Percentiles rank a stretch among this genome's conserved stretches.
phyloP scores from a whole-genome alignment of 2,797 vertebrate genomes.

The Petrocephalus schoutedeni region DNA sequence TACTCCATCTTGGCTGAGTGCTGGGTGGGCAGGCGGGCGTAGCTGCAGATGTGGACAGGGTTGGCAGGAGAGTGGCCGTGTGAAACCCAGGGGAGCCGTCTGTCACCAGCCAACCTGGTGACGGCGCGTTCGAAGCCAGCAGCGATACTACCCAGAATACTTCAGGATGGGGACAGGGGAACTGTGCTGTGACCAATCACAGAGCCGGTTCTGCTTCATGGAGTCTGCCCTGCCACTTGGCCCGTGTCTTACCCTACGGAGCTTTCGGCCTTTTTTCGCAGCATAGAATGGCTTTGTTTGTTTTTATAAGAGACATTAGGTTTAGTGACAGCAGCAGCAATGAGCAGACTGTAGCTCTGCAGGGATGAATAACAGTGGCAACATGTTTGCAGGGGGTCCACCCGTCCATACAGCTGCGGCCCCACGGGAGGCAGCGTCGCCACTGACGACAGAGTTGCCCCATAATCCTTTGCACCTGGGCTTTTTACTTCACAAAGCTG shows the following conservation, averaged over 20 bases:
- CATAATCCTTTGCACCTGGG: not conserved
- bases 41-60: conserved; percentile 18
- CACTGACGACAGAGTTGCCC: not conserved
- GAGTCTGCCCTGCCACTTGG: not conserved
- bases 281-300: not conserved
- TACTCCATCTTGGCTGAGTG: conserved; percentile 30
- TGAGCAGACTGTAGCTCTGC: not conserved
- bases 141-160: not conserved
- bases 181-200: not conserved
- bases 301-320: not conserved
- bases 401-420: not conserved
- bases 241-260: not conserved
- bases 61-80: conserved; percentile 20
- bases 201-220: not conserved
- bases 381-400: not conserved
- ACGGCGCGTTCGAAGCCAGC: not conserved
- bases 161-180: not conserved
- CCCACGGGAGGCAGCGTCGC: not conserved
- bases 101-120: not conserved
- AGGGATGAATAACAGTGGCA: not conserved
- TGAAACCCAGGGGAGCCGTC: conserved; percentile 11
- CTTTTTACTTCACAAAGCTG: not conserved
- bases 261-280: not conserved
- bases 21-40: not conserved
- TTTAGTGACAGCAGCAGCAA: not conserved